Base-by-base conservation (phyloP, 2,888 invertebrate genomes). In the Phaedon cochleariae region DNA sequence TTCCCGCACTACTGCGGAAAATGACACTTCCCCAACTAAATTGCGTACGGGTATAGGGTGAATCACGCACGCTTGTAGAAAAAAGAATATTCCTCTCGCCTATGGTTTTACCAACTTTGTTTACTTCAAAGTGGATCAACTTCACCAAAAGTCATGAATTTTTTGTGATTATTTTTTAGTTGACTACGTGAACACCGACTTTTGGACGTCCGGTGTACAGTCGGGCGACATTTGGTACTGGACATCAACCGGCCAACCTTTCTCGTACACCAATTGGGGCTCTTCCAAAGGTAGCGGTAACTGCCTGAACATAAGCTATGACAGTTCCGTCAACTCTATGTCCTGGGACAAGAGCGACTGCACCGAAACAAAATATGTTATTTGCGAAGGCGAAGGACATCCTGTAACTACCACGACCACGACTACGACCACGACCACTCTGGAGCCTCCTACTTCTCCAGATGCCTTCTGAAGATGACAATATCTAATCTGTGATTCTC, bases 151-250 rank as follows among this genome's bases (percentile, higher is more conserved):
- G n/a, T n/a, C n/a, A n/a, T n/a, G n/a, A n/a, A n/a, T n/a, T n/a
- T n/a, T 6, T n/a, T 49, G 1, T 49, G 9, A 10, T n/a, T 34
- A 9, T 9, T 51, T 51, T 51, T 6, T n/a, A 51, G 51, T 51
- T 26, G 51, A 51, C 22, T 51, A 51, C 15, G 22, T 7, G 29
- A 26, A 10, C 3, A 26, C 26, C 22, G 22, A 51, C 22, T 54
- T 54, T 18, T 54, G 53, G 53, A 54, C 53, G 15, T 54, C 34
- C n/a, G 53, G 53, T 17, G 18, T 54, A 37, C 18, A 6, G 18
- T 21, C 17, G 5, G 53, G 53, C 18, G 21, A 34, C 15, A 54
- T 54, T 5, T 54, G 53, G 53, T 54, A 54, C 21, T 54, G 53
- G 53, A 20, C 17, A 5, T 1, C 53, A 7, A 54, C 17, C 1